phyloP scores from a whole-genome alignment of 2,113 vertebrate species.

The Gallinago jamesoni region DNA sequence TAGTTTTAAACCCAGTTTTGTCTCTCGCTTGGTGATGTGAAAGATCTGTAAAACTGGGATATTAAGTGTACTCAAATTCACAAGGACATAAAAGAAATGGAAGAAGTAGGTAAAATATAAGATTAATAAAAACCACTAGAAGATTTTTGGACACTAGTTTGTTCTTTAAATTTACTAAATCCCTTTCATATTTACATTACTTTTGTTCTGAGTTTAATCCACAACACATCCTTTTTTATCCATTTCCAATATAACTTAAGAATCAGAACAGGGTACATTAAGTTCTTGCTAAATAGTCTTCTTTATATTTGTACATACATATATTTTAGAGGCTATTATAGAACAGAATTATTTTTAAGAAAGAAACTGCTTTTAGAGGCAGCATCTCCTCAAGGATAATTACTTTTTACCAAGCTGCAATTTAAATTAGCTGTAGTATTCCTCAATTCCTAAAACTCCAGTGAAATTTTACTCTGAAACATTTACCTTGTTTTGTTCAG shows the following conservation, averaged over 20 bases:
- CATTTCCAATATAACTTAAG: neutral
- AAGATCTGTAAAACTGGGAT: neutral
- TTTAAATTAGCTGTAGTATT: constrained; percentile 7
- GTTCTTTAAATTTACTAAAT: neutral
- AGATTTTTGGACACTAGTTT: neutral
- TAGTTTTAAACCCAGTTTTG: neutral
- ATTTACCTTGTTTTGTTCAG: neutral
- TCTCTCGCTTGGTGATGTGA: neutral
- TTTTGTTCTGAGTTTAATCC: neutral
- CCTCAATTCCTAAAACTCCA: neutral
- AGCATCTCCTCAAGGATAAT: neutral
- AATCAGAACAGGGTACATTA: neutral
- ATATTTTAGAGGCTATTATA: neutral
- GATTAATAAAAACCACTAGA: neutral
- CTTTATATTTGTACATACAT: neutral
- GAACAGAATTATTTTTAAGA: neutral
- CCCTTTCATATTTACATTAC: neutral
- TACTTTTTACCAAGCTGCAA: neutral
- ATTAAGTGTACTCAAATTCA: neutral
- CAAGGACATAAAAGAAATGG: neutral
- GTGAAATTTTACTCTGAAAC: neutral
- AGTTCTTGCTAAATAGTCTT: neutral
- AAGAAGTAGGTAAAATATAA: neutral
- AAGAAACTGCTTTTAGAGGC: neutral
- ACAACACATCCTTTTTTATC: neutral